Evolutionary conservation across 2,888 invertebrate genomes (phyloP), one percentile per base, ranked within the genome.

Genomic region (Leptinotarsa haldemani): DNA sequence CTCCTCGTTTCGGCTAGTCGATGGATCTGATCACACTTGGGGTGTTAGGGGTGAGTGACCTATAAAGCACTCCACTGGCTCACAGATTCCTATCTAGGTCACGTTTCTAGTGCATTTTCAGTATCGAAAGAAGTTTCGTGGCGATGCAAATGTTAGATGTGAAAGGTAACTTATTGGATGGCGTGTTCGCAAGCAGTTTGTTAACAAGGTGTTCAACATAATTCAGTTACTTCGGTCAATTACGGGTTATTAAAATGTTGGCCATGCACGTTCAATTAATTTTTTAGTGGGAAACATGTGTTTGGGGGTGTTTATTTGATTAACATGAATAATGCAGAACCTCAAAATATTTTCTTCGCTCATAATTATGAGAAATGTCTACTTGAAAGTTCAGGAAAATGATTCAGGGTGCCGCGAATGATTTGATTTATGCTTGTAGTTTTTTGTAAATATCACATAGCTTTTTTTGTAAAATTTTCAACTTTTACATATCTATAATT

Each of bases 81-180:
- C 65, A 58, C 65, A 78, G 78, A 80, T 79, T 74, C 71, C 75
- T 79, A 80, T 81, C 78, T 81, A 75, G 81, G 81, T 81, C 81
- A 81, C 76, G 78, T 77, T 73, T 64, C 73, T 74, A 72, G 71
- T 68, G 46, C 68, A 68, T 56, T 68, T 66, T 18, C 18, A 61
- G 30, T 61, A 61, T 30, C 61, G 61, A 61, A 61, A 61, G 65
- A 65, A 65, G 50, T 56, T 22, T 20, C 30, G 48, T 65, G 64
- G 72, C 30, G 73, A 73, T 69, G 69, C 65, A 73, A 68, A 73
- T 69, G 73, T 65, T 73, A 50, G 61, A 69, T 65, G 30, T 46
- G 65, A 58, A 56, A 65, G 65, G 69, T 53, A 73, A 65, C 73
- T 69, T 47, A 73, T 69, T 63, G 30, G 48, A 20, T 64, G 48